Conservation (phyloP, 2,888 invertebrate species). For the Nesidiocoris tenuis region DNA sequence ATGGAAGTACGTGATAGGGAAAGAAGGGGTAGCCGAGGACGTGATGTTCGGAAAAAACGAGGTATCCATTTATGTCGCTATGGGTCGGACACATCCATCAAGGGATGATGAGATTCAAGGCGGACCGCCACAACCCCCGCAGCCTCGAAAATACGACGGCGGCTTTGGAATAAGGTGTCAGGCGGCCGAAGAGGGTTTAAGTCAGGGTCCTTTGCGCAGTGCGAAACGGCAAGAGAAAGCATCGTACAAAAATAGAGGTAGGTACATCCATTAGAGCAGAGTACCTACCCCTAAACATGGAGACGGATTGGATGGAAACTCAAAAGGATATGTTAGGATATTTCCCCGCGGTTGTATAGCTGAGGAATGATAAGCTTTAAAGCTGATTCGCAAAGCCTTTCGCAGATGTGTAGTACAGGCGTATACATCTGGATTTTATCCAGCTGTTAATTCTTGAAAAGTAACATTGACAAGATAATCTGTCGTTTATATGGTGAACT, state of each 20-base stretch:
- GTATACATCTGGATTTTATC: too few species aligned
- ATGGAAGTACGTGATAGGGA: neutral
- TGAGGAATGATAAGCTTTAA: too few species aligned
- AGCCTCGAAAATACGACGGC: neutral
- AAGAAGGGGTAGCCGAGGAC: constrained; percentile 1
- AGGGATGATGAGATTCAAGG: constrained; percentile 40
- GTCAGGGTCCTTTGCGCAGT: neutral
- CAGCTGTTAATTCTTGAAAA: too few species aligned
- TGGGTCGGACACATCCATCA: constrained; percentile 31
- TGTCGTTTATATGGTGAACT: too few species aligned
- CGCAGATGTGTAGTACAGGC: too few species aligned
- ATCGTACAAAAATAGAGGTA: neutral
- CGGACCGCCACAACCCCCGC: neutral
- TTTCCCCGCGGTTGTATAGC: too few species aligned
- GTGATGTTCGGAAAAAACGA: constrained; percentile 22
- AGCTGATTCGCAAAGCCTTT: too few species aligned
- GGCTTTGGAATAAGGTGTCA: constrained; percentile 11
- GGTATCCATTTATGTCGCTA: constrained; percentile 35
- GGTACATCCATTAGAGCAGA: too few species aligned
- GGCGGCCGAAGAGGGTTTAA: neutral
- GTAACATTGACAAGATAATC: too few species aligned
- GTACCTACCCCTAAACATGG: too few species aligned
- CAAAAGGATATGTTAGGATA: too few species aligned
- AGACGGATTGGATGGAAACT: too few species aligned
- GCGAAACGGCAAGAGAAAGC: neutral